These are phyloP conservation scores for rat (Rattus norvegicus) DNA, from an alignment of 2,113 vertebrate species.

Conservation along the genomic window GRCr8 NC_086039.1:8499501-8500000, in stretches of 20 bases:
- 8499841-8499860: neutral
- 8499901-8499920: conserved; percentile 22
- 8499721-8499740: neutral
- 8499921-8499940: neutral
- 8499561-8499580: neutral
- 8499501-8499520: neutral
- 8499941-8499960: neutral
- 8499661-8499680: conserved; percentile 36
- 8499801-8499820: neutral
- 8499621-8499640: neutral
- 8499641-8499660: conserved; percentile 21
- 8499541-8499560: neutral
- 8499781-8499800: conserved; percentile 14
- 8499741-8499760: neutral
- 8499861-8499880: neutral
- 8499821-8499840: neutral
- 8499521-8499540: neutral
- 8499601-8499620: neutral
- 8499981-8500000: neutral
- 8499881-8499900: neutral
- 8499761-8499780: neutral
- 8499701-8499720: neutral
- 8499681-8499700: neutral
- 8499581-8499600: neutral
- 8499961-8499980: neutral